Evolutionary conservation across 1,140 invertebrate genomes (phyloP), one percentile per base, ranked within the genome.

Genomic region (Mylabris phalerata): DNA sequence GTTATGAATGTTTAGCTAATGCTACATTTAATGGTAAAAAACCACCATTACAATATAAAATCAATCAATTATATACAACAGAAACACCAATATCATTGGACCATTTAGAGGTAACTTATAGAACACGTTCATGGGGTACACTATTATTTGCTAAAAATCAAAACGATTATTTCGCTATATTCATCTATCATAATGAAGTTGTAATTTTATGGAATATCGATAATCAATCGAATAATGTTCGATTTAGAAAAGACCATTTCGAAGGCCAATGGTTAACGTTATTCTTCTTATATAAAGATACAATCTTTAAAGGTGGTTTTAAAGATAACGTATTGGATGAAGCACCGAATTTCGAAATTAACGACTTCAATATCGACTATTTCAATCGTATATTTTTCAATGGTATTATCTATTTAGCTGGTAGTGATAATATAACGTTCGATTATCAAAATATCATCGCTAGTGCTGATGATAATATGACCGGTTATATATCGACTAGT

Each of bases 1-100:
- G 95, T 1, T 95, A 90, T 75, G 92, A 96, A 77, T 98, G 96
- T 72, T 79, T 92, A n/a, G 84, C 90, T 0, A 92, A 93, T 70
- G 86, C 86, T 5, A 92, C 92, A 5, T 92, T 95, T 66, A 84
- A 92, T 72, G 91, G 92, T 13, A 75, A 76, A 10, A 75, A 79
- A 42, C 82, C 82, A 0, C 78, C 81, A 9, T 79, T 85, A 48
- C 74, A 73, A 11, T 87, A 86, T 11, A 42, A 42, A 42, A 7
- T 42, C 3, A 32, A 32, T 32, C 32, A 32, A 32, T 32, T 32
- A 32, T 32, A 32, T 32, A 5, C 32, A 32, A 5, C 7, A 32
- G 32, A 32, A 5, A 32, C 0, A 32, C 4, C 32, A 32, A 32
- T 32, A 32, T 7, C 32, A 32, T 5, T 32, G 4, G 7, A 32